phyloP scores from a whole-genome alignment of 2,113 vertebrate genomes.

The Calidris pygmaea region DNA sequence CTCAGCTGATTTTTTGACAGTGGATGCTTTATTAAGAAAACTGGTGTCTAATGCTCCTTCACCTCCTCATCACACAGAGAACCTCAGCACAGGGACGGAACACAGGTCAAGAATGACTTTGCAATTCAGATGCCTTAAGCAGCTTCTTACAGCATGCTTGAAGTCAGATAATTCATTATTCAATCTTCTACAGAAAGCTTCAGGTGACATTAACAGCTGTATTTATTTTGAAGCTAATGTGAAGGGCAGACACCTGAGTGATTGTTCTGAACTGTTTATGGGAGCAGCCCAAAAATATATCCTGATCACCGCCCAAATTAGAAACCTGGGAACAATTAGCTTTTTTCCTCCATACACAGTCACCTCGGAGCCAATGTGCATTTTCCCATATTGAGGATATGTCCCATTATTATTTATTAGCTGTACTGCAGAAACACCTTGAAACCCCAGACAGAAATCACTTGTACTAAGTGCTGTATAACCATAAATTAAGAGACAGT shows the following conservation, averaged over 20 bases:
- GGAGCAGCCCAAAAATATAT: neutral
- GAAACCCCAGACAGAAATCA: neutral
- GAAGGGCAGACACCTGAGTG: neutral
- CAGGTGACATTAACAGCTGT: neutral
- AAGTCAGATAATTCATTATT: neutral
- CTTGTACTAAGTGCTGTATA: neutral
- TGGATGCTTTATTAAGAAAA: neutral
- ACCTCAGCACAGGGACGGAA: neutral
- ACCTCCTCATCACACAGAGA: rapidly evolving
- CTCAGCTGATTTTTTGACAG: neutral
- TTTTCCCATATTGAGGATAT: neutral
- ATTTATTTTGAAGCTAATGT: neutral
- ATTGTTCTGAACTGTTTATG: neutral
- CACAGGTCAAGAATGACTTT: neutral
- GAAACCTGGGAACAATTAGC: neutral
- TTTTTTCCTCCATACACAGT: neutral
- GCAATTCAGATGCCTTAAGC: neutral
- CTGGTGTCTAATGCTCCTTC: neutral
- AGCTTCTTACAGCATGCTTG: neutral
- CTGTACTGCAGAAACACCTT: neutral
- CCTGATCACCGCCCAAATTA: neutral
- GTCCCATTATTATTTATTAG: neutral
- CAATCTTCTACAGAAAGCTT: neutral
- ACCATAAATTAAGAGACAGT: neutral
- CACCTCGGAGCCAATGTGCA: rapidly evolving